Base-by-base conservation (phyloP, 2,888 invertebrate genomes). In the Cerceris ruficornis region DNA sequence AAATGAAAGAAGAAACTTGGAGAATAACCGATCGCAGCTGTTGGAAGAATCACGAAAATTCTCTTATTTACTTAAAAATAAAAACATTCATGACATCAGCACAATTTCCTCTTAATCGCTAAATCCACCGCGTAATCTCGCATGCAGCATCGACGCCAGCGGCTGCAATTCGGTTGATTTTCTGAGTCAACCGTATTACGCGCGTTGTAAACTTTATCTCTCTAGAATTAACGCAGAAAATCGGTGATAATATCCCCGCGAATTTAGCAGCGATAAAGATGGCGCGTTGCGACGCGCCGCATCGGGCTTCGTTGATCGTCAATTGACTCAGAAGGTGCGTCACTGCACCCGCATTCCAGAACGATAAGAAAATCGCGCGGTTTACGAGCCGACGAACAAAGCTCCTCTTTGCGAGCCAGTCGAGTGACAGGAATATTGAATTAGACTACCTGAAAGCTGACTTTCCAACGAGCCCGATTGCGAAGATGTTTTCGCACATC, bases 341-440 rank as follows among this genome's bases (percentile, higher is more conserved):
- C 57, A 59, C 15, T 54, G 74, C 57, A 62, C 59, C 50, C 77
- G 69, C 83, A 83, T 83, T 80, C 83, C 80, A 28, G 0, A 28
- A 41, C 69, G 83, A 83, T 83, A 83, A 83, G 77, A 42, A 42
- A 67, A 70, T 69, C 68, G 57, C 65, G 62, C 28, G 70, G 68
- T 79, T 80, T 80, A 41, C 59, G 41, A 62, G 57, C 52, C 69
- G 8, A 49, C 39, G 57, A 73, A 72, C 73, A 77, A 79, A 69
- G 69, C 77, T 73, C 49, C 61, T 64, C 50, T 42, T 39, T 46
- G 68, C 42, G 57, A 14, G 46, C n/a, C 28, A 43, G 46, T 9
- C 52, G 55, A 41, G 46, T 54, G 68, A 66, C 71, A 57, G 65
- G 69, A 79, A 64, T 55, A 64, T 59, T 58, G 14, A 46, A 68